Evolutionary conservation across 2,113 vertebrate genomes (phyloP), one percentile per base, ranked within the genome.

Genomic region (Tenrec ecaudatus): DNA sequence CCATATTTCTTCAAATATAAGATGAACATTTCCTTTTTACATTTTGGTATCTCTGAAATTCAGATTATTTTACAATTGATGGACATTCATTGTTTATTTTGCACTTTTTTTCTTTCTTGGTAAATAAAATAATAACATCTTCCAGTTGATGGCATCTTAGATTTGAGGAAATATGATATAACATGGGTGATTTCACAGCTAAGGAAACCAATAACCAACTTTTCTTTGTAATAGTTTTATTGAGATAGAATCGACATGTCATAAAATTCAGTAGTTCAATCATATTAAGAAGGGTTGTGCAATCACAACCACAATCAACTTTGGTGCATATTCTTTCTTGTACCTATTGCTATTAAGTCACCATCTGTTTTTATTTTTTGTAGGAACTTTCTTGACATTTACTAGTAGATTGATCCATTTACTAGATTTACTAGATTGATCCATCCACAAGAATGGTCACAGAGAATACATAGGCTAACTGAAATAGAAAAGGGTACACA

Each of bases 351-450:
- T 40, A 40, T 40, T 40, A 40, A 40, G 7, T 40, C 40, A 40
- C 91, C 96, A 97, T 95, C 96, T 98, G 96, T 88, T 93, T 96
- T 93, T 92, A 78, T 68, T 91, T 91, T 92, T 0, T 0, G 43
- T 64, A 81, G 95, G 88, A 0, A 22, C 76, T 95, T 69, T 69
- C 27, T 81, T 97, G 97, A 97, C 89, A 84, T 97, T 94, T 82
- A 87, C 77, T n/a, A n/a, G n/a, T 89, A 96, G 96, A 97, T 97
- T 97, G 95, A 98, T 97, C 96, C 88, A 89, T 92, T 64, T 87
- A 95, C 78, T 96, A 96, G 93, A 96, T n/a, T n/a, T n/a, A 87
- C 77, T 89, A 96, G 96, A 97, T 97, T 97, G 95, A 98, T 97
- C 96, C 88, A 89, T 92, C 68, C 88, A 95, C 78, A 96, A 96